A percentile compares a stretch with the other conserved stretches of the same genome.
These are phyloP conservation scores for Hyaena hyaena DNA, from an alignment of 2,113 vertebrate genomes.

Conservation along the genomic window DNA sequence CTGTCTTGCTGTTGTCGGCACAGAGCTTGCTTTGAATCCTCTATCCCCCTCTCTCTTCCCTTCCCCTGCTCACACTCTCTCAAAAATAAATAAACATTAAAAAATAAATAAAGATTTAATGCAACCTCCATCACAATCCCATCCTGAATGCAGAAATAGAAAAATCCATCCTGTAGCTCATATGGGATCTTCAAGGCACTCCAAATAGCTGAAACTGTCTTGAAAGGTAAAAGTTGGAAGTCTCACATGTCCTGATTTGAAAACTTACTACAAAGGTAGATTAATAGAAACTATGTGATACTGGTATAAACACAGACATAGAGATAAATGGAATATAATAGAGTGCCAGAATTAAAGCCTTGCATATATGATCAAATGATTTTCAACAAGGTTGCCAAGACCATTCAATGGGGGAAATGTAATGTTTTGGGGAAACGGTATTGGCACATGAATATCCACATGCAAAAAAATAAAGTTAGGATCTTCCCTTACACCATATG, in stretches of 20 bases:
- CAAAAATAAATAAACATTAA: no score
- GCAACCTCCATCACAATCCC: neutral
- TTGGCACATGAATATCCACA: neutral
- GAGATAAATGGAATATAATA: neutral
- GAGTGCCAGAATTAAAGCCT: neutral
- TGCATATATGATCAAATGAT: neutral
- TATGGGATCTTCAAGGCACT: neutral
- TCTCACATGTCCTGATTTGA: neutral
- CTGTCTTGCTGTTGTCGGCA: no score
- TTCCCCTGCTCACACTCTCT: no score
- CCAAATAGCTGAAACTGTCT: neutral
- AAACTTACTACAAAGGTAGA: neutral
- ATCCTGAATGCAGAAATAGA: neutral
- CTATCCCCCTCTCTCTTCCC: no score
- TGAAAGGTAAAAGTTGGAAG: neutral
- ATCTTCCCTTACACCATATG: neutral
- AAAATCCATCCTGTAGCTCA: neutral
- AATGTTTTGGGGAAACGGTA: neutral
- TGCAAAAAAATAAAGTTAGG: neutral
- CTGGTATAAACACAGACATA: neutral
- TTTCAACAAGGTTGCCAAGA: neutral
- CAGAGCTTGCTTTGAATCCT: no score
- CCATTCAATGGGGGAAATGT: neutral
- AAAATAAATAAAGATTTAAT: neutral
- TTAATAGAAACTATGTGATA: neutral